Percentiles rank a stretch among this genome's conserved stretches.
phyloP scores from a whole-genome alignment of 2,888 invertebrate genomes.

The Microchrysa polita region DNA sequence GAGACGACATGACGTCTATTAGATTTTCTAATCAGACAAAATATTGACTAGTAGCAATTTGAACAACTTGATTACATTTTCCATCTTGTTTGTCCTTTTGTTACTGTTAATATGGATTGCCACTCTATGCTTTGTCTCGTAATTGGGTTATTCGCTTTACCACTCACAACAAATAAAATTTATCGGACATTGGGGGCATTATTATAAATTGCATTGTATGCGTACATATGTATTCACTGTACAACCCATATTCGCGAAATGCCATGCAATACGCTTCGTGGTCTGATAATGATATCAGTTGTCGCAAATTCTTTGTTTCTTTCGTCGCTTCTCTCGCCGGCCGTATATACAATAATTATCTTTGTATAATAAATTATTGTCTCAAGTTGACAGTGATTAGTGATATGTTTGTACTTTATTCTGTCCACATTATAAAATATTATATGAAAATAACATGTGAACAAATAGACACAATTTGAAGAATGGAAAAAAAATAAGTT shows the following conservation, averaged over 20 bases:
- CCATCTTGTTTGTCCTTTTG: not conserved
- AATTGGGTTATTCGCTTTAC: not conserved
- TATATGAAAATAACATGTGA: too few species aligned
- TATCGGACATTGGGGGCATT: not conserved
- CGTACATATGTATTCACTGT: too few species aligned
- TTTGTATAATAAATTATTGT: constrained; percentile 23
- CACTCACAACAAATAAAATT: not conserved
- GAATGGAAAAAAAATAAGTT: too few species aligned
- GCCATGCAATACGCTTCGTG: too few species aligned
- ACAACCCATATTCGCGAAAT: too few species aligned
- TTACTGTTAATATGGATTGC: not conserved
- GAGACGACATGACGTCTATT: too few species aligned
- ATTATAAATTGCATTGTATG: too few species aligned
- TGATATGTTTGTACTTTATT: not conserved
- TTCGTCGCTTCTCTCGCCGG: not conserved
- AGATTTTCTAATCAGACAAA: not conserved
- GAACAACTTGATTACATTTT: too few species aligned
- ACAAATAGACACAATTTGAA: not conserved
- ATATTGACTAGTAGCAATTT: not conserved
- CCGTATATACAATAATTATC: not conserved
- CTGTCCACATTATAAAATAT: not conserved
- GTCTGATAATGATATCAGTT: constrained; percentile 10
- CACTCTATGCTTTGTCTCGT: not conserved
- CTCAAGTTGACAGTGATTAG: constrained; percentile 14
- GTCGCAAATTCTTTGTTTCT: not conserved